phyloP scores from a whole-genome alignment of 2,888 invertebrate genomes.

The Tinea pellionella region DNA sequence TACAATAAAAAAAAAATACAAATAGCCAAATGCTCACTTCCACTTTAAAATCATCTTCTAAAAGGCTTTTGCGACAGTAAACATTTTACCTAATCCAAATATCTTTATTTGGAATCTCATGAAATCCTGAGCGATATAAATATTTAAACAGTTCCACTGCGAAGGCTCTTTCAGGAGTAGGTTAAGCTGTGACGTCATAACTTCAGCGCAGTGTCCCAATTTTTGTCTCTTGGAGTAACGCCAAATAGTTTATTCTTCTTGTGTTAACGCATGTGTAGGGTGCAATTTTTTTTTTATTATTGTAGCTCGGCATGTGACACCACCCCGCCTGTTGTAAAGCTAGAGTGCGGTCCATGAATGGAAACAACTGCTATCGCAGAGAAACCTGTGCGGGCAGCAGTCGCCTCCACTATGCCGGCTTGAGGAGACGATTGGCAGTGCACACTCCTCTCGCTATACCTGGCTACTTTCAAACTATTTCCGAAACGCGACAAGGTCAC shows the following conservation, averaged over 20 bases:
- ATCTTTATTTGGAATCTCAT: not conserved
- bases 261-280: not conserved
- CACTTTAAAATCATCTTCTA: not conserved
- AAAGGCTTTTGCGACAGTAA: not conserved
- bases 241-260: not conserved
- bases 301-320: too few species aligned
- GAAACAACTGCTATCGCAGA: too few species aligned
- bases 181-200: not conserved
- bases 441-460: too few species aligned
- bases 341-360: too few species aligned
- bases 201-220: conserved; percentile 2
- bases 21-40: not conserved
- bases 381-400: too few species aligned
- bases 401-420: too few species aligned
- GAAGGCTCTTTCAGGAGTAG: not conserved
- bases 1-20: too few species aligned
- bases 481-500: too few species aligned
- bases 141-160: not conserved
- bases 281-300: too few species aligned
- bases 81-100: not conserved
- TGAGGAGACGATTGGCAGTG: too few species aligned
- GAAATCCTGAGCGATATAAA: not conserved
- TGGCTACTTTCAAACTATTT: too few species aligned
- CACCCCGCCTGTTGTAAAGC: too few species aligned
- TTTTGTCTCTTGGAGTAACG: not conserved